Percentiles rank a stretch among this genome's conserved stretches.
Conservation (phyloP, 2,888 invertebrate species). For the Pseudococcus jackbeardsleyi region DNA sequence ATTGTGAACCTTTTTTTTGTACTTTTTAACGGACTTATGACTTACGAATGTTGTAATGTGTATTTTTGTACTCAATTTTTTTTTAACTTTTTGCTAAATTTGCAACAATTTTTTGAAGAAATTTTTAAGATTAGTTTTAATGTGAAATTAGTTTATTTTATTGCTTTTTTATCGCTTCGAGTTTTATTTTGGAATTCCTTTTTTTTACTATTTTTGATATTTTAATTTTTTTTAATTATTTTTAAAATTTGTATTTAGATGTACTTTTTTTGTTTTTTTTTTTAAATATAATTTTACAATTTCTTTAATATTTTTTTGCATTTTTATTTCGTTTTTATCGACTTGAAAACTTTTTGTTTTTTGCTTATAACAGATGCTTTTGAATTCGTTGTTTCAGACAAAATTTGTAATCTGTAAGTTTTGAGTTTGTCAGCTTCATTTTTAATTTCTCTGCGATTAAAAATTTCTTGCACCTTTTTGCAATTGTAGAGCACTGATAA, state of each 20-base stretch:
- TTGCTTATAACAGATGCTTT: not conserved
- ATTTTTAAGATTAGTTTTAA: not conserved
- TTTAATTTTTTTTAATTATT: not conserved
- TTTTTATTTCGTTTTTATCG: not conserved
- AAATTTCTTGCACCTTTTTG: no score
- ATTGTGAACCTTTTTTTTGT: not conserved
- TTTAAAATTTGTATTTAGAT: not conserved
- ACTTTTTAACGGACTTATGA: not conserved
- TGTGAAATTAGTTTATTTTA: not conserved
- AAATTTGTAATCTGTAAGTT: no score
- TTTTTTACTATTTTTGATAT: conserved; percentile 12
- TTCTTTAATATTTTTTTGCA: not conserved
- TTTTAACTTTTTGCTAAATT: not conserved
- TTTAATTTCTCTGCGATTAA: not conserved
- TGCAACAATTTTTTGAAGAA: not conserved
- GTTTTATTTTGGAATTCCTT: not conserved
- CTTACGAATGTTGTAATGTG: not conserved
- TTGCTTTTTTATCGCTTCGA: conserved; percentile 5
- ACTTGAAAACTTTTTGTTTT: not conserved
- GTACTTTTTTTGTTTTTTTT: conserved; percentile 9
- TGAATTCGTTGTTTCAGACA: not conserved
- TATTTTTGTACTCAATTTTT: not conserved
- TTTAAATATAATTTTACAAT: conserved; percentile 30
- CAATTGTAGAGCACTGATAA: no score
- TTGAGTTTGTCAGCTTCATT: not conserved